These are phyloP conservation scores for Lepidonotus clava DNA, from an alignment of 2,888 invertebrate genomes.

Conservation along the genomic window DNA sequence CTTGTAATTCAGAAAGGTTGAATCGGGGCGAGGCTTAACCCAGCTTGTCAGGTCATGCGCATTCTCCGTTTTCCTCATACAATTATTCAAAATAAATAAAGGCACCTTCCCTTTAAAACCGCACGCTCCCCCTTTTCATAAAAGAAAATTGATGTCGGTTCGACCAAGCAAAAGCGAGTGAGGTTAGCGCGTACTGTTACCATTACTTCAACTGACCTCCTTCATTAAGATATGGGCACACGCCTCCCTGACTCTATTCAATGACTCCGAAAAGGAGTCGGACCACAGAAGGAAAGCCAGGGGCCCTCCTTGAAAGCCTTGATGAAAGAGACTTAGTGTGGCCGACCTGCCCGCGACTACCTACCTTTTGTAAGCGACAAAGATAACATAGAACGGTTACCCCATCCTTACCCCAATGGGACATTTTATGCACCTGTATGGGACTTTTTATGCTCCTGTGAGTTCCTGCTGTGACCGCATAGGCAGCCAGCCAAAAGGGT, in stretches of 20 bases:
- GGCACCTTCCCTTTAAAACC: too few species aligned
- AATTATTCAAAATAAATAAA: too few species aligned
- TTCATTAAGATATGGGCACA: not conserved
- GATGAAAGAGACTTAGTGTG: not conserved
- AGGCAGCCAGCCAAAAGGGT: too few species aligned
- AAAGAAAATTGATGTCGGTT: not conserved
- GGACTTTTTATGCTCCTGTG: too few species aligned
- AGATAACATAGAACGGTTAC: conserved; percentile 5
- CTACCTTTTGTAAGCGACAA: not conserved
- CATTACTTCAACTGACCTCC: not conserved
- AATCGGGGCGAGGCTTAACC: too few species aligned
- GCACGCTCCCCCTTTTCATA: too few species aligned
- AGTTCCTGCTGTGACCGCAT: too few species aligned
- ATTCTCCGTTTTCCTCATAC: too few species aligned
- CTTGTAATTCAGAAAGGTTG: too few species aligned
- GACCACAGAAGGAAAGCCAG: not conserved
- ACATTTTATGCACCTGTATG: not conserved
- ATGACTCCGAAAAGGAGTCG: not conserved
- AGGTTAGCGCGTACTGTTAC: not conserved
- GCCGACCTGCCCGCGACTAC: not conserved
- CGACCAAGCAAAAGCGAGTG: not conserved
- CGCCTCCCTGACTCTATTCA: not conserved
- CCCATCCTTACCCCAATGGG: not conserved
- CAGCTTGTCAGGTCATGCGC: too few species aligned
- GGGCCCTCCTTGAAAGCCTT: not conserved